A percentile compares a stretch with the other conserved stretches of the same genome.
Conservation (phyloP, 2,888 invertebrate genomes). For the Spodoptera exigua region DNA sequence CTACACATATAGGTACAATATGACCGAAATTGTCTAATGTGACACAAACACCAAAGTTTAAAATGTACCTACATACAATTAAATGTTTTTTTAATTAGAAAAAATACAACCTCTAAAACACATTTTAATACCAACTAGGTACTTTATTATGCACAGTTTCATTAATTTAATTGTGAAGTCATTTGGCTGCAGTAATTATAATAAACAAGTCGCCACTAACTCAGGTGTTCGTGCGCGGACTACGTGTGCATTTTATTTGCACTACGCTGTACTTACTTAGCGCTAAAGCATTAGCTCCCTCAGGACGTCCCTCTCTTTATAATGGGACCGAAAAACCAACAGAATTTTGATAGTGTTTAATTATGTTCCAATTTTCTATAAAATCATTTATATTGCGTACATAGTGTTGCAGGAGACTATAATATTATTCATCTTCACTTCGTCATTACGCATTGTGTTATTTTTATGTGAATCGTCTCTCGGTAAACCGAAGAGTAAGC, state of each 20-base stretch:
- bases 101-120: too few relatives aligned
- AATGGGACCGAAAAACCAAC: slow-evolving; percentile 13
- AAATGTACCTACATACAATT: too few relatives aligned
- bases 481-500: too few relatives aligned
- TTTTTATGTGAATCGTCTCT: too few relatives aligned
- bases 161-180: slow-evolving; percentile 38
- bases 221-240: slow-evolving; percentile 81
- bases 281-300: slow-evolving; percentile 59
- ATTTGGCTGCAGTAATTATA: slow-evolving; percentile 57
- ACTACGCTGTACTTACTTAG: slow-evolving; percentile 64
- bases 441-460: too few relatives aligned
- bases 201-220: slow-evolving; percentile 75
- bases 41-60: too few relatives aligned
- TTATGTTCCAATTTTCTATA: slow-evolving; percentile 6
- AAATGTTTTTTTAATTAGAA: too few relatives aligned
- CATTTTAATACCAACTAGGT: not conserved
- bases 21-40: too few relatives aligned
- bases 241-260: slow-evolving; percentile 72
- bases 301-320: slow-evolving; percentile 44
- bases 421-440: too few relatives aligned
- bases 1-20: too few relatives aligned
- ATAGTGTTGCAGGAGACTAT: too few relatives aligned
- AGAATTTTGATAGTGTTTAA: slow-evolving; percentile 27
- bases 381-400: not conserved
- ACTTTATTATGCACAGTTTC: slow-evolving; percentile 7